Percentiles rank a stretch among this genome's conserved stretches.
These are phyloP conservation scores for Lithophane socia DNA, from an alignment of 2,888 invertebrate genomes.

Conservation along the genomic window DNA sequence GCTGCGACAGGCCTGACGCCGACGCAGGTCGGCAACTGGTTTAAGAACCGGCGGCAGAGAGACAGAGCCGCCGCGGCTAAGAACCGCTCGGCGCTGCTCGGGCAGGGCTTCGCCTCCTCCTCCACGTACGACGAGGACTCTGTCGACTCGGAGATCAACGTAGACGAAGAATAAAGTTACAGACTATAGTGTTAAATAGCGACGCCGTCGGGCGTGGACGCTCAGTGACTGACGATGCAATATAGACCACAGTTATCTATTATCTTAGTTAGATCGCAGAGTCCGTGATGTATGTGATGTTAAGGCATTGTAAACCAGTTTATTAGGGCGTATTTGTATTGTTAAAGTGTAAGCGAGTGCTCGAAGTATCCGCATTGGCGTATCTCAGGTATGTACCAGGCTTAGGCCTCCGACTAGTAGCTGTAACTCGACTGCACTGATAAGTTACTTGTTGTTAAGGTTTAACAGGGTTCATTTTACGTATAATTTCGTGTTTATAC, in stretches of 20 bases:
- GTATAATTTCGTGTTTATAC: conserved; percentile 72
- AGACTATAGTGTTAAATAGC: conserved; percentile 80
- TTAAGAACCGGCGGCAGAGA: conserved; percentile 99
- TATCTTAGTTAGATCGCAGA: conserved; percentile 79
- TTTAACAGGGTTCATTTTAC: conserved; percentile 85
- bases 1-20: conserved; percentile 99
- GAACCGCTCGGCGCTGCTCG: conserved; percentile 95
- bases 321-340: conserved; percentile 78
- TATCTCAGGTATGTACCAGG: conserved; percentile 85
- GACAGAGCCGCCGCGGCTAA: conserved; percentile 99
- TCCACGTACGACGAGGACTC: conserved; percentile 89
- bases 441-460: conserved; percentile 72
- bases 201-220: conserved; percentile 73
- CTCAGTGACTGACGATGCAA: conserved; percentile 80
- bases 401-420: conserved; percentile 59
- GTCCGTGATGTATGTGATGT: conserved; percentile 84
- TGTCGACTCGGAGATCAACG: conserved; percentile 89
- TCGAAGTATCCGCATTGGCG: conserved; percentile 78
- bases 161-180: conserved; percentile 86
- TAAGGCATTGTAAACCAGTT: conserved; percentile 81
- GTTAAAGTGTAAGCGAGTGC: conserved; percentile 85
- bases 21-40: conserved; percentile 99
- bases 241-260: conserved; percentile 80
- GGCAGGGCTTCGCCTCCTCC: conserved; percentile 88
- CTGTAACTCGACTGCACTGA: conserved; percentile 63